Percentiles rank a stretch among this genome's conserved stretches.
Evolutionary conservation across 2,888 invertebrate genomes (phyloP).

Genomic region (Leptopterna dolabrata): DNA sequence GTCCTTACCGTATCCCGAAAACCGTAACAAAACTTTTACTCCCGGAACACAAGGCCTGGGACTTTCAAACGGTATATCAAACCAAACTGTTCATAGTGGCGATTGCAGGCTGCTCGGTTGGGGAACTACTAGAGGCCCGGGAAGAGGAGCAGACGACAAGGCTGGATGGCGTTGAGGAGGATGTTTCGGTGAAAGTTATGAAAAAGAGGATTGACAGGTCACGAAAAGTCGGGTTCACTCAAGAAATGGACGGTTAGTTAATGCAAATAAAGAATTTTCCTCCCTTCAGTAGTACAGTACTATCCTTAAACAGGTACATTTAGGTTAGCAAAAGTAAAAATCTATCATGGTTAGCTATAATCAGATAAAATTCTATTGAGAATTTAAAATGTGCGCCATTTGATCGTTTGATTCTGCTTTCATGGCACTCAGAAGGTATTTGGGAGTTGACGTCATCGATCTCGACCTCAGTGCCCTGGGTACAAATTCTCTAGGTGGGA

Average conservation of each 20-base stretch:
- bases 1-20: conserved; percentile 52
- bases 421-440: too few species aligned
- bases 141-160: background rate
- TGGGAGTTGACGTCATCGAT: too few species aligned
- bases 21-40: conserved; percentile 22
- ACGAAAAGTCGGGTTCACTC: conserved; percentile 21
- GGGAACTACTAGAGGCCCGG: background rate
- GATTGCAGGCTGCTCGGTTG: background rate
- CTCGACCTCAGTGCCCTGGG: too few species aligned
- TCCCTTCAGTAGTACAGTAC: background rate
- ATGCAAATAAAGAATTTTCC: background rate
- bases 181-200: background rate
- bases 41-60: conserved; percentile 42
- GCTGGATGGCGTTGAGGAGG: background rate
- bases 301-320: background rate
- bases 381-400: background rate
- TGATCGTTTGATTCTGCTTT: too few species aligned
- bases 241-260: background rate
- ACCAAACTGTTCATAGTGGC: conserved; percentile 19
- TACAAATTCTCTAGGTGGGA: too few species aligned
- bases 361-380: background rate
- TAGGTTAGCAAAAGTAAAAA: background rate
- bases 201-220: background rate
- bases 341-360: background rate
- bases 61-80: conserved; percentile 41